Conservation (phyloP, 1,140 invertebrate species). For the Trichogramma pretiosum region DNA sequence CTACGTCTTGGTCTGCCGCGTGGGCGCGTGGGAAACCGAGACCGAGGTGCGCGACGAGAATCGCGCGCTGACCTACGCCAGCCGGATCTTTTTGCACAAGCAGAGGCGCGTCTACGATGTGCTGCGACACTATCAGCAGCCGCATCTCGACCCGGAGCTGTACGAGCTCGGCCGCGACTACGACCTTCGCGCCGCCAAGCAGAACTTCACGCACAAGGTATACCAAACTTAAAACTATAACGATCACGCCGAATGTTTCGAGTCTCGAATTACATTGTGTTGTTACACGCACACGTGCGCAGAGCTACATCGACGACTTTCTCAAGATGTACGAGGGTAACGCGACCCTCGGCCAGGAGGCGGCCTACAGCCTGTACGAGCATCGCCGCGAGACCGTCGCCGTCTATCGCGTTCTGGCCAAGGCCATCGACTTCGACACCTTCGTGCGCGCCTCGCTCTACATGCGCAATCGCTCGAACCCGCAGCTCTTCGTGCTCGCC, state of each 20-base stretch:
- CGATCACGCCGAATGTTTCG: too few relatives aligned
- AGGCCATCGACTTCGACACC: slow-evolving; percentile 54
- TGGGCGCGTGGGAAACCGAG: too few relatives aligned
- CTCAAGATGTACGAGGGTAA: too few relatives aligned
- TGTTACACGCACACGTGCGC: too few relatives aligned
- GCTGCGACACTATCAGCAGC: slow-evolving; percentile 50
- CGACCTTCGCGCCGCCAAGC: slow-evolving; percentile 47
- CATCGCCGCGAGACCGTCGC: too few relatives aligned
- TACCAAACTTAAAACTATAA: too few relatives aligned
- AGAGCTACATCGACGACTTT: too few relatives aligned
- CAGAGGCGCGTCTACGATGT: slow-evolving; percentile 56
- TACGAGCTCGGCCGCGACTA: slow-evolving; percentile 47
- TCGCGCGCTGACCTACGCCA: too few relatives aligned
- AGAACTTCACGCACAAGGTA: slow-evolving; percentile 37
- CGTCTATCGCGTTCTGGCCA: slow-evolving; percentile 51
- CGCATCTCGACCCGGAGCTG: slow-evolving; percentile 37
- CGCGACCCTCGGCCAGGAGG: too few relatives aligned
- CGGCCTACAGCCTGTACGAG: too few relatives aligned
- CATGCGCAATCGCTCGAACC: slow-evolving; percentile 51
- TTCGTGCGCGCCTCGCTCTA: slow-evolving; percentile 56
- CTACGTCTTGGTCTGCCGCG: too few relatives aligned
- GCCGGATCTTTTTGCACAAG: slow-evolving; percentile 37
- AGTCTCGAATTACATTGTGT: too few relatives aligned
- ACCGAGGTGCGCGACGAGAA: slow-evolving; percentile 32
- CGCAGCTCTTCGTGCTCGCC: slow-evolving; percentile 52